Evolutionary conservation across 2,113 vertebrate species (phyloP).

Genomic region (Gnathonemus longibarbis): DNA sequence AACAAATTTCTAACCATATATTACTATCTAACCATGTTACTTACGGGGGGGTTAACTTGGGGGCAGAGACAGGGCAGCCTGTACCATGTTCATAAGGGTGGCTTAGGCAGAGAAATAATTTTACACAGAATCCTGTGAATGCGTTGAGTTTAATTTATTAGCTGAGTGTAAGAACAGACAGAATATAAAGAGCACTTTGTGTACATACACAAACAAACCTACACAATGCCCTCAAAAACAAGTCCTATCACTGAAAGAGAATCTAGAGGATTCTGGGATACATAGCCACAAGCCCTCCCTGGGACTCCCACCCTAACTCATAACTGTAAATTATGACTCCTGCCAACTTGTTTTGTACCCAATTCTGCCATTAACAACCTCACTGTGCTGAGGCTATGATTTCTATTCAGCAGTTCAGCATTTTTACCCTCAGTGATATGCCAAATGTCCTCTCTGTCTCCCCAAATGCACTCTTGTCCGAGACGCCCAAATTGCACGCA

Average conservation of each 20-base stretch:
- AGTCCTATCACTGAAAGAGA: background rate
- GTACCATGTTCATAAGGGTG: background rate
- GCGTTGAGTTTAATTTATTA: conserved; percentile 17
- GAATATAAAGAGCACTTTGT: background rate
- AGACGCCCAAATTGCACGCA: background rate
- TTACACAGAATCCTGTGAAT: conserved; percentile 8
- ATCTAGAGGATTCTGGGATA: background rate
- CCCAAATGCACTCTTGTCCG: background rate
- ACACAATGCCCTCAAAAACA: background rate
- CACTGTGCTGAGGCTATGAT: background rate
- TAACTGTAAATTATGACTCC: background rate
- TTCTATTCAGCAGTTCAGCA: background rate
- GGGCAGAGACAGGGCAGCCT: background rate
- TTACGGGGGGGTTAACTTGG: background rate
- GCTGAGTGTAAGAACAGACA: conserved; percentile 3
- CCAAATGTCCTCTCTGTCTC: background rate
- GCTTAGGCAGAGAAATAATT: background rate
- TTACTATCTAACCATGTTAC: background rate
- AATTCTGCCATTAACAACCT: background rate
- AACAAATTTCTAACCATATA: background rate
- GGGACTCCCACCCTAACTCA: background rate
- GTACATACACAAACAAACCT: background rate
- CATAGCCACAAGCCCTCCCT: background rate
- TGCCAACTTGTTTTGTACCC: background rate
- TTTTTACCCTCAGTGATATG: background rate